A percentile compares a stretch with the other conserved stretches of the same genome.
Evolutionary conservation across 1,140 invertebrate species (phyloP).

Genomic region (Oryctes rhinoceros): DNA sequence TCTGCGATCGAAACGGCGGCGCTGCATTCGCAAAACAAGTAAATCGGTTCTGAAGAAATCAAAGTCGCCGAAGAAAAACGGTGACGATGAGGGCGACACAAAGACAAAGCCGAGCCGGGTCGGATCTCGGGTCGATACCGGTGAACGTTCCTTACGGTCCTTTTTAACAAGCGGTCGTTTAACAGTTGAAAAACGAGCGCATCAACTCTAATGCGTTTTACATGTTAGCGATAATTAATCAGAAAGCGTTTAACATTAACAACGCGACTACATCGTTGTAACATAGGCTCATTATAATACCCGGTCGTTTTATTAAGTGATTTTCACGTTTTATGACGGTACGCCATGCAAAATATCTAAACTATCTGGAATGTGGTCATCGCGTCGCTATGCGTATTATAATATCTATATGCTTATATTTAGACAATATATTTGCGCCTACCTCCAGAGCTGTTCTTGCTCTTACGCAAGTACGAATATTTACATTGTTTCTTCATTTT

Average conservation of each 20-base stretch:
- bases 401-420: background rate
- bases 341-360: slow-evolving; percentile 29
- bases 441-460: no score
- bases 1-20: no score
- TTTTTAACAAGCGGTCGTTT: slow-evolving; percentile 33
- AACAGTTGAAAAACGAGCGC: slow-evolving; percentile 47
- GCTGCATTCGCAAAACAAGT: no score
- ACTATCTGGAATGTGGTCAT: slow-evolving; percentile 26
- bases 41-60: no score
- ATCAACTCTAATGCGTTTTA: slow-evolving; percentile 55
- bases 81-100: no score
- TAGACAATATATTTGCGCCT: no score
- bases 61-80: no score
- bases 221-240: slow-evolving; percentile 56
- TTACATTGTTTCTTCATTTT: no score
- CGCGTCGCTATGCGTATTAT: background rate
- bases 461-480: no score
- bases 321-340: slow-evolving; percentile 44
- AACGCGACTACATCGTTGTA: slow-evolving; percentile 54
- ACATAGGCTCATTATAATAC: slow-evolving; percentile 51
- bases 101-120: no score
- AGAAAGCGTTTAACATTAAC: slow-evolving; percentile 55
- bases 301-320: slow-evolving; percentile 50
- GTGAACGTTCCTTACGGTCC: slow-evolving; percentile 1
- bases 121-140: background rate